phyloP scores from a whole-genome alignment of 2,797 vertebrate genomes.

The Platalea minor region DNA sequence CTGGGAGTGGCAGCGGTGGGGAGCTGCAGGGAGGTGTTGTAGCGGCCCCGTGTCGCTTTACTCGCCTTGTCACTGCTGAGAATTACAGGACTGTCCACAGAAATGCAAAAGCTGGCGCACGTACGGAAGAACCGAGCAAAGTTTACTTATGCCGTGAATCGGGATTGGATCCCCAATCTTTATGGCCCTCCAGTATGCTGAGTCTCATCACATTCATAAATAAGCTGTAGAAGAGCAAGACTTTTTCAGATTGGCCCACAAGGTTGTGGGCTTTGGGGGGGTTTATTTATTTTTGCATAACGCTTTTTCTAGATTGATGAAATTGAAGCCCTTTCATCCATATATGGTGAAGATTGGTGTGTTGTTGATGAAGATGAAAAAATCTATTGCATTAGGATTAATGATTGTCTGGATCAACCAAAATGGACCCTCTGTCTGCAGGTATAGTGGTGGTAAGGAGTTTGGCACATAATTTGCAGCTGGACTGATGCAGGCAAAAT shows the following conservation, averaged over 20 bases:
- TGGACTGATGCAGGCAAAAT: neutral
- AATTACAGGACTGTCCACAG: fast-evolving
- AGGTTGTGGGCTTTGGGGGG: neutral
- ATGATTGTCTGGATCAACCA: constrained; percentile 76
- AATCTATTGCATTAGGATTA: constrained; percentile 94
- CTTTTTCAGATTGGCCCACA: neutral
- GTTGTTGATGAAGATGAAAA: constrained; percentile 89
- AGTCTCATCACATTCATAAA: neutral
- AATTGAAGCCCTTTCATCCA: constrained; percentile 93
- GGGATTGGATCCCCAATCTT: neutral
- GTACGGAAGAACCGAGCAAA: neutral
- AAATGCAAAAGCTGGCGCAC: neutral
- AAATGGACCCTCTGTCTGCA: constrained; percentile 90
- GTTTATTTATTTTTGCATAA: neutral
- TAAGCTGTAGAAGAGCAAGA: neutral
- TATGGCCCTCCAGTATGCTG: fast-evolving
- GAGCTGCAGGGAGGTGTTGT: neutral
- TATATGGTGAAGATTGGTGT: constrained; percentile 97
- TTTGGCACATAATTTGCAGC: neutral
- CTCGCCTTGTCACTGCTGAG: neutral
- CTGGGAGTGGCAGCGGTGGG: fast-evolving
- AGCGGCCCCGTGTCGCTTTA: neutral
- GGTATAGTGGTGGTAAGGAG: constrained; percentile 69
- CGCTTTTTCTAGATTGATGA: constrained; percentile 84
- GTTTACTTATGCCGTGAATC: fast-evolving